Percentiles rank a stretch among this genome's conserved stretches.
Conservation (phyloP, 2,797 vertebrate genomes). For the Pseudochirops cupreus region DNA sequence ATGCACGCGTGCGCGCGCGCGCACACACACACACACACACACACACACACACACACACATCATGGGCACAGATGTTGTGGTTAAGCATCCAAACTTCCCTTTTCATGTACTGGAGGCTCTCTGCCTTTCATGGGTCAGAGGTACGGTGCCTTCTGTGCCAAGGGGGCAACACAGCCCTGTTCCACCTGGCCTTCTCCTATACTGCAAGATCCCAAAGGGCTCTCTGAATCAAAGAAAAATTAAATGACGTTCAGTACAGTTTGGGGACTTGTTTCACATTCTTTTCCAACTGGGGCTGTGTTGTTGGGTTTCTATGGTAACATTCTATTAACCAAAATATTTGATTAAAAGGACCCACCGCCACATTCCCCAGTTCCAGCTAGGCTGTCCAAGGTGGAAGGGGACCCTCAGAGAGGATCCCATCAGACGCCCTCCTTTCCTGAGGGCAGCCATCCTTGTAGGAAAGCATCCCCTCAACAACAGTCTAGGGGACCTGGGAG, state of each 20-base stretch:
- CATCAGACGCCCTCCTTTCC: not conserved
- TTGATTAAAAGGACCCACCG: not conserved
- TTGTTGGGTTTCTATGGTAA: not conserved
- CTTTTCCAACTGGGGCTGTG: slow-evolving; percentile 27
- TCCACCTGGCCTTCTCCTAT: not conserved
- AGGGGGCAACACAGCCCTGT: not conserved
- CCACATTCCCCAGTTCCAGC: not conserved
- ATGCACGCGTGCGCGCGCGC: too few relatives aligned
- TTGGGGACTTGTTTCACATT: not conserved
- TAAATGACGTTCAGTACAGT: not conserved
- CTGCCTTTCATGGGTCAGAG: too few relatives aligned
- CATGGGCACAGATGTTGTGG: not conserved
- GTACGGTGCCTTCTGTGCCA: not conserved
- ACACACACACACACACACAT: not conserved
- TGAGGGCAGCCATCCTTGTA: not conserved
- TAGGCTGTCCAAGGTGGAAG: not conserved
- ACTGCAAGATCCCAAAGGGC: not conserved
- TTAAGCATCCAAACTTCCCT: not conserved
- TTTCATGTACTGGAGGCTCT: not conserved
- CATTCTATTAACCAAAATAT: not conserved
- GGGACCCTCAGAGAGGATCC: not conserved
- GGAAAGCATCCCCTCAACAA: not conserved
- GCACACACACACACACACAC: not conserved
- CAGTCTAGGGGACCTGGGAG: not conserved
- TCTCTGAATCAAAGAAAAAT: slow-evolving; percentile 22